phyloP scores from a whole-genome alignment of 2,797 vertebrate genomes.

The Paratrypauchen microcephalus region DNA sequence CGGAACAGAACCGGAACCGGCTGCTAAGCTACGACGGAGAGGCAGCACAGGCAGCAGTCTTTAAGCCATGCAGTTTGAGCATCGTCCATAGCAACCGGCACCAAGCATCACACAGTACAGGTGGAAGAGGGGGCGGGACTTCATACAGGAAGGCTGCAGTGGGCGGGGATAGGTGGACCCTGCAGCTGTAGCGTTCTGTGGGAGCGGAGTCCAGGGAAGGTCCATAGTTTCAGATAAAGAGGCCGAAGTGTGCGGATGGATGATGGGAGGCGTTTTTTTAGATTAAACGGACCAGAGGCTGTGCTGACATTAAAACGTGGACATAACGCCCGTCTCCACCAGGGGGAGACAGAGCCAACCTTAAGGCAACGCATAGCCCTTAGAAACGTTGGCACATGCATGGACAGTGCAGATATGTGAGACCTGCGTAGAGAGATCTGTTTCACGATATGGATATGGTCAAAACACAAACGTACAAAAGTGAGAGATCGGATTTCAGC shows the following conservation, averaged over 20 bases:
- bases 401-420: slow-evolving; percentile 55
- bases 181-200: slow-evolving; percentile 54
- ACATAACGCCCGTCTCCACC: slow-evolving; percentile 34
- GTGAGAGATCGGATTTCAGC: neutral
- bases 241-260: slow-evolving; percentile 12
- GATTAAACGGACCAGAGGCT: slow-evolving; percentile 28
- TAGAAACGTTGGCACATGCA: slow-evolving; percentile 75
- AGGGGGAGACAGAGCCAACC: slow-evolving; percentile 58
- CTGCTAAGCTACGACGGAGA: slow-evolving; percentile 71
- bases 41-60: slow-evolving; percentile 58
- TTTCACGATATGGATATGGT: slow-evolving; percentile 14
- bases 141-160: slow-evolving; percentile 51
- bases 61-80: slow-evolving; percentile 67
- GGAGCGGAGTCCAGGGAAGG: slow-evolving; percentile 26
- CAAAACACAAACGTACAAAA: slow-evolving; percentile 11
- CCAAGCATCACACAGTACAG: slow-evolving; percentile 31
- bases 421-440: slow-evolving; percentile 31
- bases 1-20: slow-evolving; percentile 45
- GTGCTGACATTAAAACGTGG: slow-evolving; percentile 30
- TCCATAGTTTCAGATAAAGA: slow-evolving; percentile 16
- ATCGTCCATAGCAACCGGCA: slow-evolving; percentile 73
- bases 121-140: slow-evolving; percentile 45
- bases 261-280: neutral
- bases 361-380: slow-evolving; percentile 83
- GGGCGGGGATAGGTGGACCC: slow-evolving; percentile 56